phyloP scores from a whole-genome alignment of 2,888 invertebrate genomes.

The Pristionchus mayeri region DNA sequence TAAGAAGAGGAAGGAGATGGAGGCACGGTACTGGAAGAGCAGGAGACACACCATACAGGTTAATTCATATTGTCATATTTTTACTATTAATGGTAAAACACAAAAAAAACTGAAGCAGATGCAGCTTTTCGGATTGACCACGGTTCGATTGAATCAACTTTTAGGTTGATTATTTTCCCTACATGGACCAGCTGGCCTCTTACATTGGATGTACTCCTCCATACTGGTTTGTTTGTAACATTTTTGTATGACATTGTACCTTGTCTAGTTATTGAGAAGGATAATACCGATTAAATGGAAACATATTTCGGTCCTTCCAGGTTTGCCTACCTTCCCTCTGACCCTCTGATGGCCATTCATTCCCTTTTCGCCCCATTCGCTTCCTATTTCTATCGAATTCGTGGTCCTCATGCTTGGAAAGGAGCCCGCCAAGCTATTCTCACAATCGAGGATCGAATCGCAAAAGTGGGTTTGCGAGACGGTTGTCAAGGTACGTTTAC shows the following conservation, averaged over 20 bases:
- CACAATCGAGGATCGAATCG: constrained; percentile 58
- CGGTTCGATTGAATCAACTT: not conserved
- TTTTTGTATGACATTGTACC: not conserved
- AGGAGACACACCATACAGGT: constrained; percentile 78
- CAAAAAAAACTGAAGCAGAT: not conserved
- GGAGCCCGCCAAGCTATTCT: constrained; percentile 68
- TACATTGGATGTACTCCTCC: constrained; percentile 75
- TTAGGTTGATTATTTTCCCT: constrained; percentile 77
- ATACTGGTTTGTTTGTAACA: not conserved
- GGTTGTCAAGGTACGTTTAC: no score
- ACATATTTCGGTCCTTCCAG: not conserved
- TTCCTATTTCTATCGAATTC: constrained; percentile 63
- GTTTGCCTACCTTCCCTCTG: constrained; percentile 36
- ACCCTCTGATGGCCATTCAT: constrained; percentile 35
- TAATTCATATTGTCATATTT: not conserved
- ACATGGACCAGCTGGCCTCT: constrained; percentile 78
- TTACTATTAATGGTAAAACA: not conserved
- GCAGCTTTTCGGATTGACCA: not conserved
- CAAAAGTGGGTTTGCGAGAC: not conserved
- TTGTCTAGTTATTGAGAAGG: no score
- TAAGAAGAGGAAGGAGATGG: constrained; percentile 70
- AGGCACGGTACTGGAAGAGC: constrained; percentile 65
- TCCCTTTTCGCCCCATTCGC: constrained; percentile 59
- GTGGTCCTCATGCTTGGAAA: constrained; percentile 65
- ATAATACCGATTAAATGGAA: no score